Base-by-base conservation (phyloP, 1,140 invertebrate genomes). In the Brachionus plicatilis region DNA sequence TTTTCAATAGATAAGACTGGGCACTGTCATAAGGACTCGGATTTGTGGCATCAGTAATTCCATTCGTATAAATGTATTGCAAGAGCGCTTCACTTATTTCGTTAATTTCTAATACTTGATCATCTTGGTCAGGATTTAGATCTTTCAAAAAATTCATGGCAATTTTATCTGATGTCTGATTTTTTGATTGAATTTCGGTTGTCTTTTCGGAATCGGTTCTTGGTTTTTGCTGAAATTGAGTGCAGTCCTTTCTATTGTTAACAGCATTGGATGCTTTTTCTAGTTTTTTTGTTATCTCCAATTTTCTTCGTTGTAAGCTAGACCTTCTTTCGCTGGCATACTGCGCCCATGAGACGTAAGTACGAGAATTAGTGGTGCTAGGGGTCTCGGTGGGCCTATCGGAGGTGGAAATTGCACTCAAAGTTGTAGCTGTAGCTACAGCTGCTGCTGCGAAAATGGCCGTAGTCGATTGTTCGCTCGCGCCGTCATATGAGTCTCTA, bases 361-460 rank as follows among this genome's bases (percentile, higher is more conserved):
- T 29, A 37, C 50, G 79, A 82, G 9, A 14, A 24, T 65, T 60
- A 65, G 12, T 41, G 53, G 47, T 41, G 45, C 17, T 50, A 41
- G 43, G 7, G 11, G 56, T 80, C 24, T 80, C 45, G 14, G 7
- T 56, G 12, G 37, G 17, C 11, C 11, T 45, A 68, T 43, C n/a
- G 12, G 79, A 24, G 24, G 27, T 37, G 2, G 79, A 82, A 24
- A 82, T 65, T 14, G 53, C 79, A 45, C 53, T 82, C 41, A 60
- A 60, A 27, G 79, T 56, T 24, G 79, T 56, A 45, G 79, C 79
- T 24, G 79, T 47, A 5, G 79, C 79, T 68, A 82, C 79, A 65
- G 79, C 79, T 65, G 79, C 79, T 24, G 79, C 79, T 2, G 79
- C 79, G 29, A 82, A 82, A 14, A 82, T 82, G 9, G 79, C 65